Evolutionary conservation across 1,140 invertebrate genomes (phyloP).

Genomic region (Papilio glaucus): DNA sequence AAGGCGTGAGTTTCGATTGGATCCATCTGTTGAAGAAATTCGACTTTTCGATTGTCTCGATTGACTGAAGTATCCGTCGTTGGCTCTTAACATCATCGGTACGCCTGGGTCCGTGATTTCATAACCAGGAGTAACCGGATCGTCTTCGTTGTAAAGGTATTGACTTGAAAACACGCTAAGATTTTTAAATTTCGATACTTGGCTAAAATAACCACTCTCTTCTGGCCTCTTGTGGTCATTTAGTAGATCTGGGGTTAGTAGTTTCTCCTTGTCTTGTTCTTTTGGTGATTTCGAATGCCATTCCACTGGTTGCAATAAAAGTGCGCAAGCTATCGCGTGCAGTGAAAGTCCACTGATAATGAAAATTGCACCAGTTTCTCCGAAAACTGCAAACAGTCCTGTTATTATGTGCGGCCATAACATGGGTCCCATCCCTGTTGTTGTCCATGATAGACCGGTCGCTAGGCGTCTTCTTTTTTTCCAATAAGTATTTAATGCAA

Average conservation of each 20-base stretch:
- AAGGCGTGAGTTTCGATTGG: conserved; percentile 63
- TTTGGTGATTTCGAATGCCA: conserved; percentile 84
- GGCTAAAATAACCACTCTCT: conserved; percentile 75
- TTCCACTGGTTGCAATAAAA: conserved; percentile 86
- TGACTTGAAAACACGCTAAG: conserved; percentile 85
- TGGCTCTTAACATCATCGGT: conserved; percentile 86
- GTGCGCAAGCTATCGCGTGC: conserved; percentile 84
- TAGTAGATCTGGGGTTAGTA: conserved; percentile 47
- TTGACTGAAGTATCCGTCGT: conserved; percentile 86
- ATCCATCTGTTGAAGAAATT: conserved; percentile 75
- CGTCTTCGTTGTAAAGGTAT: conserved; percentile 87
- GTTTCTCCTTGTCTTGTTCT: conserved; percentile 58
- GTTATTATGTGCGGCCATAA: conserved; percentile 84
- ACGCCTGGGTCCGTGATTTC: conserved; percentile 87
- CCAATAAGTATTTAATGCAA: conserved; percentile 86
- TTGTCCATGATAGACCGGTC: conserved; percentile 84
- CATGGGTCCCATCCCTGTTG: conserved; percentile 85
- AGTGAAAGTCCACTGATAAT: conserved; percentile 85
- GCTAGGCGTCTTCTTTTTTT: conserved; percentile 84
- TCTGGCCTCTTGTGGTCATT: conserved; percentile 50
- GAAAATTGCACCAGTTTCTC: conserved; percentile 83
- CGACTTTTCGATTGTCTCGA: conserved; percentile 80
- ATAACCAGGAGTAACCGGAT: conserved; percentile 84
- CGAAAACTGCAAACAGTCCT: conserved; percentile 80
- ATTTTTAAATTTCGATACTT: conserved; percentile 73